Conservation (phyloP, 2,113 vertebrate genomes). For the Empidonax traillii region DNA sequence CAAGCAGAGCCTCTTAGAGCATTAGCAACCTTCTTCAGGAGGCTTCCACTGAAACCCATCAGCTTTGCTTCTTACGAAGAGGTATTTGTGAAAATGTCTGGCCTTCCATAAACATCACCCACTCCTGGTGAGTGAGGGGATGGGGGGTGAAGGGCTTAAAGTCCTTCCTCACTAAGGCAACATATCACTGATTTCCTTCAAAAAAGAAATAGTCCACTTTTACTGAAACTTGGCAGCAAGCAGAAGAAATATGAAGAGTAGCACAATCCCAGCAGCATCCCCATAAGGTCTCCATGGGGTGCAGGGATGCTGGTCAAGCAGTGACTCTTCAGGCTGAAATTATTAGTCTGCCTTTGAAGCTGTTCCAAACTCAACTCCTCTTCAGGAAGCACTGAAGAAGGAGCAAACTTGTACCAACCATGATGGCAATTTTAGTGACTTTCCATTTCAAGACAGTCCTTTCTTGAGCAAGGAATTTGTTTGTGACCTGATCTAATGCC, state of each 20-base stretch:
- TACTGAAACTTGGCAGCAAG: background rate
- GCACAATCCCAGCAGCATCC: background rate
- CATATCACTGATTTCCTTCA: background rate
- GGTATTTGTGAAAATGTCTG: background rate
- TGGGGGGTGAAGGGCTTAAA: background rate
- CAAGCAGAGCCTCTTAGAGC: background rate
- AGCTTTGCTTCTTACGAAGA: background rate
- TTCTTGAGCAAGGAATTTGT: background rate
- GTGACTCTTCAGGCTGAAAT: background rate
- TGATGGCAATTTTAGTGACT: background rate
- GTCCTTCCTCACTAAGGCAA: background rate
- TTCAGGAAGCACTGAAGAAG: background rate
- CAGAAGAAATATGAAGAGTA: background rate
- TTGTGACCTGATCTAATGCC: background rate
- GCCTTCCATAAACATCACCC: background rate
- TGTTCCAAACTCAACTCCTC: background rate
- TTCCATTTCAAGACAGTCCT: background rate
- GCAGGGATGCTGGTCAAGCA: background rate
- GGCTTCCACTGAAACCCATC: background rate
- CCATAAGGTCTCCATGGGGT: background rate
- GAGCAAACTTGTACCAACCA: background rate
- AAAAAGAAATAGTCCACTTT: background rate
- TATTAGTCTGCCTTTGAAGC: background rate
- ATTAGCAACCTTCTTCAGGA: background rate
- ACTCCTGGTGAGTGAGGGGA: background rate